Base-by-base conservation (phyloP, 2,113 vertebrate genomes). In the Pachypanchax playfairii region DNA sequence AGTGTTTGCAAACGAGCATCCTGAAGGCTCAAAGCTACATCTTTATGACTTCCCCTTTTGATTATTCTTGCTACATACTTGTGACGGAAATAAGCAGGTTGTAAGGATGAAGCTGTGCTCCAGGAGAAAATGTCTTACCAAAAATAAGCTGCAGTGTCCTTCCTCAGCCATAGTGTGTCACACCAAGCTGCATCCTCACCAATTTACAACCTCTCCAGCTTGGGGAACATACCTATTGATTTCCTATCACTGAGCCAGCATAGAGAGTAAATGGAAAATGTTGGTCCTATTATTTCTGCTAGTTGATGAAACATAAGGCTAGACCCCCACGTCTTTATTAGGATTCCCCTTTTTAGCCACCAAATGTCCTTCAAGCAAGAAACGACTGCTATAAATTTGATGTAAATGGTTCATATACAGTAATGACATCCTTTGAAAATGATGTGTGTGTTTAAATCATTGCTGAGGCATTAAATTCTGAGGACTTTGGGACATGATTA, bases 151-250 rank as follows among this genome's bases (percentile, higher is more conserved):
- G 73, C 78, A 62, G 43, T 65, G 71, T 78, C 80, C 78, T 82
- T 84, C 52, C 43, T 1, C 25, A 69, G 73, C 68, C 68, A 57
- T 74, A 70, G 70, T 84, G 76, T 73, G 67, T 80, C 87, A 79
- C 69, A 80, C 63, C 13, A 15, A 42, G 59, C 71, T 73, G 71
- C 78, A 58, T 69, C 48, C 36, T 11, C 75, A 62, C 59, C 70
- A 70, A 83, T 86, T 84, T 77, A 82, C 76, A 69, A 74, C 63
- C 64, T 67, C 61, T 72, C 60, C 44, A 65, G 70, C 76, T 73
- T 83, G 75, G 70, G 80, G 74, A 80, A 80, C 78, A 83, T 81
- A 77, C 71, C 56, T 78, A 91, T 91, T 85, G 85, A 91, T 91
- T 90, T 89, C 38, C 76, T 65, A 74, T 90, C 83, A 82, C 70